A percentile compares a stretch with the other conserved stretches of the same genome.
Evolutionary conservation across 2,113 vertebrate genomes (phyloP).

Genomic region (Alosa alosa): DNA sequence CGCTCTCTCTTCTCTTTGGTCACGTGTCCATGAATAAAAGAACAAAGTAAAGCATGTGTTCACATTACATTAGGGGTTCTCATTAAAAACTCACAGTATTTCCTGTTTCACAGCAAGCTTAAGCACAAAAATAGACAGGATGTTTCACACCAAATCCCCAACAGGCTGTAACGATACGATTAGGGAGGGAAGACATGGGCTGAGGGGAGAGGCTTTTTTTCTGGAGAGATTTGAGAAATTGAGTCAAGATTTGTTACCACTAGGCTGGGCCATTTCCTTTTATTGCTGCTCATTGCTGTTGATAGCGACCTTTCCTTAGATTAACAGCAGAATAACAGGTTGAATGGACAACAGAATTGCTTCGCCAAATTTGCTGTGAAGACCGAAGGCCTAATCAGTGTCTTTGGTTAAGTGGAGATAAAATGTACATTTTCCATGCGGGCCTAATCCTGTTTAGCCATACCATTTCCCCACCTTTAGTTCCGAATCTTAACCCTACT

Average conservation of each 20-base stretch:
- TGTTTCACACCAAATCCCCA: constrained; percentile 5
- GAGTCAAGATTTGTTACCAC: not conserved
- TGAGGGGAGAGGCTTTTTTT: not conserved
- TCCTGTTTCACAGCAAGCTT: not conserved
- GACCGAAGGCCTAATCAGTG: not conserved
- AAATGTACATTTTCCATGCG: too few species aligned
- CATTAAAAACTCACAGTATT: not conserved
- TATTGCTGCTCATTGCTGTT: not conserved
- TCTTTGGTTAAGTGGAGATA: not conserved
- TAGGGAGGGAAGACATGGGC: constrained; percentile 24
- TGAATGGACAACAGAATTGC: not conserved
- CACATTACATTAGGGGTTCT: not conserved
- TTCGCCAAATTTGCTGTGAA: not conserved
- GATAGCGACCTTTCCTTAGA: not conserved
- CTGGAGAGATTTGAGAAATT: not conserved
- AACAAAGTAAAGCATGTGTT: constrained; percentile 2
- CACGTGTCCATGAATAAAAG: not conserved
- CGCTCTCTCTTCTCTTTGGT: not conserved
- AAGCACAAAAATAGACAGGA: not conserved
- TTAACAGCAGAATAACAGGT: not conserved
- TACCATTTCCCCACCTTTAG: too few species aligned
- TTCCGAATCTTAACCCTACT: too few species aligned
- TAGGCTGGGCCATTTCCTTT: not conserved
- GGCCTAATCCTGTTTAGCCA: too few species aligned
- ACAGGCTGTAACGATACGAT: not conserved